These are phyloP conservation scores for Saccostrea cuccullata DNA, from an alignment of 1,140 invertebrate species.

Conservation along the genomic window DNA sequence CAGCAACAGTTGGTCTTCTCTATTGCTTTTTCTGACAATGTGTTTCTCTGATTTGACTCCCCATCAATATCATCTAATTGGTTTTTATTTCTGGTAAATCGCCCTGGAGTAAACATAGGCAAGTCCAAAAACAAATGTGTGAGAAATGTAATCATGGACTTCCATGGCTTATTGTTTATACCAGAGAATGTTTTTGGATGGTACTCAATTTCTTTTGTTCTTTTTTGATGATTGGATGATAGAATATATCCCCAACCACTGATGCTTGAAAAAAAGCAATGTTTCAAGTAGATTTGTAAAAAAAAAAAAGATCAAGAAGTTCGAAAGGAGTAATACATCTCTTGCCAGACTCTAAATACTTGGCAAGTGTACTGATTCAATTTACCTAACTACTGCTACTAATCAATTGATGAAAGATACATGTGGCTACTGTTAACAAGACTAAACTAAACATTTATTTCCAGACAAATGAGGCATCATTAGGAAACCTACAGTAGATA, in stretches of 20 bases:
- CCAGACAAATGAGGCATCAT: neutral
- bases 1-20: neutral
- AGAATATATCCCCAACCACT: neutral
- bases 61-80: neutral
- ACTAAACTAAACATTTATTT: neutral
- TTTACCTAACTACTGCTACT: neutral
- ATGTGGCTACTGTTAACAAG: neutral
- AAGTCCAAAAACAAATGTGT: neutral
- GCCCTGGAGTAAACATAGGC: neutral
- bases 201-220: neutral
- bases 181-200: neutral
- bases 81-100: neutral
- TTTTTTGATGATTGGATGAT: neutral
- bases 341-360: neutral
- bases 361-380: neutral
- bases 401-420: neutral
- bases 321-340: neutral
- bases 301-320: neutral
- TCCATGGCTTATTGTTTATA: neutral
- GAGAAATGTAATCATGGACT: neutral
- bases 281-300: neutral
- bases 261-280: neutral
- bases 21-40: neutral
- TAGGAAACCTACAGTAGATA: neutral
- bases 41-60: neutral